Percentiles rank a stretch among this genome's conserved stretches.
These are phyloP conservation scores for Panzeria rudis DNA, from an alignment of 2,888 invertebrate species.

Conservation along the genomic window DNA sequence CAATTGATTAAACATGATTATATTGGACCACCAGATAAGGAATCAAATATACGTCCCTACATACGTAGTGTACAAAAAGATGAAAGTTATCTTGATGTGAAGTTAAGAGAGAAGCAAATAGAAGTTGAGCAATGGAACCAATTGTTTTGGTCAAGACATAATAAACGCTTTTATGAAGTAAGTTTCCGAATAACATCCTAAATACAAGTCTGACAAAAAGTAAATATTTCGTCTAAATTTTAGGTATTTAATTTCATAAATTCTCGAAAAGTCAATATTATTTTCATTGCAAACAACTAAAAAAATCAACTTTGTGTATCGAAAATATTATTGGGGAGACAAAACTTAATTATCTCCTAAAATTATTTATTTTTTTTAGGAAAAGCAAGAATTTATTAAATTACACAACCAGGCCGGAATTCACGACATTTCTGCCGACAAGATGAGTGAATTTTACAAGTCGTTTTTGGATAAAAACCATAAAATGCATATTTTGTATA, in stretches of 20 bases:
- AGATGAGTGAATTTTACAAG: slow-evolving; percentile 95
- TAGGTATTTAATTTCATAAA: too few species aligned
- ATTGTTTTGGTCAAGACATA: slow-evolving; percentile 92
- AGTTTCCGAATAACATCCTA: slow-evolving; percentile 51
- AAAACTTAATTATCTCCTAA: too few species aligned
- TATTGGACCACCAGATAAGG: slow-evolving; percentile 88
- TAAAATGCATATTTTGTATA: slow-evolving; percentile 90
- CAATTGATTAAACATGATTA: slow-evolving; percentile 78
- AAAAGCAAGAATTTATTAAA: slow-evolving; percentile 86
- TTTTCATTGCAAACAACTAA: too few species aligned
- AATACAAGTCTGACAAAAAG: too few species aligned
- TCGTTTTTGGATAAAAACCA: slow-evolving; percentile 92
- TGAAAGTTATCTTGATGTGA: slow-evolving; percentile 88
- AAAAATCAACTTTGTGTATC: too few species aligned
- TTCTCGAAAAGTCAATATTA: too few species aligned
- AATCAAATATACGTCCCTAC: slow-evolving; percentile 91
- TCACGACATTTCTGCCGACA: slow-evolving; percentile 88
- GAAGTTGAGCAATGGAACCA: slow-evolving; percentile 93
- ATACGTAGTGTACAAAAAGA: slow-evolving; percentile 87
- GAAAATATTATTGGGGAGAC: too few species aligned
- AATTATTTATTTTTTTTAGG: slow-evolving; percentile 84
- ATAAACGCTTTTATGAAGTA: slow-evolving; percentile 90
- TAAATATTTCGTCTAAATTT: too few species aligned
- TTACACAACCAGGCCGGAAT: slow-evolving; percentile 84
- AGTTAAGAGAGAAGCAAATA: slow-evolving; percentile 87